Base-by-base conservation (phyloP, 2,888 invertebrate genomes). In the Mesorhabditis sp. region DNA sequence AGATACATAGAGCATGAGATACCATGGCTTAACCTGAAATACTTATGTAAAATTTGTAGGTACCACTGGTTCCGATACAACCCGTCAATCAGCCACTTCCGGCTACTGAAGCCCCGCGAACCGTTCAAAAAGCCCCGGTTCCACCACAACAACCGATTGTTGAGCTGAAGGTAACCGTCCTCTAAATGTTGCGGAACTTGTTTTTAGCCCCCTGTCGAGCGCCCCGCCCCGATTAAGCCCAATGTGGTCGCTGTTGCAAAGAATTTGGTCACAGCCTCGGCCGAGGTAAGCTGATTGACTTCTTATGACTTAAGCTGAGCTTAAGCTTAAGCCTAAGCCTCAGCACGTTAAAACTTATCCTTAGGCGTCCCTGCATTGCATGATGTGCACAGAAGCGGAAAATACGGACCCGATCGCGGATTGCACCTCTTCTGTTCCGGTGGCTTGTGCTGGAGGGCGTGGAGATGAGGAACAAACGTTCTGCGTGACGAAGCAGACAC, bases 401-500 rank as follows among this genome's bases (percentile, higher is more conserved):
- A 72, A 75, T 61, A 62, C 72, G 5, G 78, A 80, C 69, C 78
- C 77, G 43, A 80, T 78, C 3, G 77, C 76, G 5, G 81, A 81
- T 64, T 81, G 81, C 70, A 62, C 70, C 4, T 58, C 45, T 4
- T 10, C 70, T 6, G 45, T 68, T 3, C 64, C 64, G 13, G 68
- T 65, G 42, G 77, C 76, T 15, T 79, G 79, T 65, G 63, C 68
- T 7, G 63, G 68, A 66, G 67, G 70, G 13, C 63, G 70, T 10
- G 67, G 66, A n/a, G 70, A 70, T 70, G 6, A 70, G 41, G 58
- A 50, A 13, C 58, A 50, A 2, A 50, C 7, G 15, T 77, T 67
- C 67, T 82, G 82, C 72, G 71, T 82, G 44, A 81, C 82, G 5
- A 73, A 80, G 64, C 82, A 82, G 67, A 80, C 82, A 42, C 82